phyloP scores from a whole-genome alignment of 2,797 vertebrate genomes.

The Anniella stebbinsi region DNA sequence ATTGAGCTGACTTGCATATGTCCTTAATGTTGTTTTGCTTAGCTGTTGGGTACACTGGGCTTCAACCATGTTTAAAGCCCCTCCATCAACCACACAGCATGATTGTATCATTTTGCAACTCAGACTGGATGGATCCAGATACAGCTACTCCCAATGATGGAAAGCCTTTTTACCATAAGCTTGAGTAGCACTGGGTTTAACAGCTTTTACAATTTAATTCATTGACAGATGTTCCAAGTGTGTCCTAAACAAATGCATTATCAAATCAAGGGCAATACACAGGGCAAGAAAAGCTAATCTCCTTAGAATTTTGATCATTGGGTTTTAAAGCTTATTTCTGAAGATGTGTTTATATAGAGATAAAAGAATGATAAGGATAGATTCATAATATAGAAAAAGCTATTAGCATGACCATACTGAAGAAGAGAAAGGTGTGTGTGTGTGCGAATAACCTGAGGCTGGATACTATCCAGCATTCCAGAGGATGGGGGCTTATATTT shows the following conservation, averaged over 20 bases:
- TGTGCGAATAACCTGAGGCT: no score
- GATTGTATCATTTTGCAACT: not conserved
- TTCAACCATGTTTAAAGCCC: not conserved
- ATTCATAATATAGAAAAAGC: not conserved
- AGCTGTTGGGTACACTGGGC: not conserved
- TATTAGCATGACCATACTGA: not conserved
- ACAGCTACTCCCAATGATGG: not conserved
- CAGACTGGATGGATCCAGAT: not conserved
- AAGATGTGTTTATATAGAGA: not conserved
- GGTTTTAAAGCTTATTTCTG: not conserved
- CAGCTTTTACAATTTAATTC: not conserved
- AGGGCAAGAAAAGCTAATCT: not conserved
- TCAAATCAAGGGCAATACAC: not conserved
- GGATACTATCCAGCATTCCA: not conserved
- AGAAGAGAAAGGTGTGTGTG: not conserved
- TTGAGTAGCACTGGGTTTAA: not conserved
- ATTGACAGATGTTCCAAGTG: not conserved
- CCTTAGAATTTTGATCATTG: not conserved
- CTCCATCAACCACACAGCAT: not conserved
- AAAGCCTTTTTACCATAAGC: not conserved
- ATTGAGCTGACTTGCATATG: not conserved
- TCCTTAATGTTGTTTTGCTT: not conserved
- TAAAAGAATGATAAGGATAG: no score
- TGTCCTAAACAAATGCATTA: not conserved
- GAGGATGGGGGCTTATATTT: not conserved